phyloP scores from a whole-genome alignment of 2,888 invertebrate species.

The Caenorhabditis virilis region DNA sequence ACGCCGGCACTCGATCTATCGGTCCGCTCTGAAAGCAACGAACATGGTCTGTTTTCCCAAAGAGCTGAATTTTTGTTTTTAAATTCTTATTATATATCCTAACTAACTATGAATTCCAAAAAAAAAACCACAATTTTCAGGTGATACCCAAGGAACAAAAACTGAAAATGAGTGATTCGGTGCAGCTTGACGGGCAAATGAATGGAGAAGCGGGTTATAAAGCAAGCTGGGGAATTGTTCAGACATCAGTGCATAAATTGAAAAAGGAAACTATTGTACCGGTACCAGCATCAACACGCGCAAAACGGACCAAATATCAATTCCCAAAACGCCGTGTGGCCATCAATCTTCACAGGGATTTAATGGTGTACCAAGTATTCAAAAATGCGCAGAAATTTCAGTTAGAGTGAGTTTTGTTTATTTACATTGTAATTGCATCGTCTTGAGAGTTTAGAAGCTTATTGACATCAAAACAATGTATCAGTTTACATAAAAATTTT shows the following conservation, averaged over 20 bases:
- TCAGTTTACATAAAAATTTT: no score
- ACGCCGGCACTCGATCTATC: conserved; percentile 38
- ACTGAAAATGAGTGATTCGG: not conserved
- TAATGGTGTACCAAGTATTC: conserved; percentile 24
- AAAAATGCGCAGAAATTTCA: conserved; percentile 25
- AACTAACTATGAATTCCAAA: not conserved
- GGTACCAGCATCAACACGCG: conserved; percentile 15
- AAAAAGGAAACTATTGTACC: conserved; percentile 24
- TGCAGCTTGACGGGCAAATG: conserved; percentile 7
- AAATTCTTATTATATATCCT: not conserved
- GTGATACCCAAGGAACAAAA: not conserved
- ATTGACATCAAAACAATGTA: no score
- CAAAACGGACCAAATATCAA: conserved; percentile 23
- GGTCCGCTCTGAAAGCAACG: conserved; percentile 27
- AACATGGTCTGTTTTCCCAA: not conserved
- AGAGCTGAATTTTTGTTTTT: not conserved
- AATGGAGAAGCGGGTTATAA: conserved; percentile 14
- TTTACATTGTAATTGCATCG: no score
- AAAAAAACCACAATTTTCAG: no score
- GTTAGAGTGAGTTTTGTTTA: conserved; percentile 18
- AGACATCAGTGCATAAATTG: conserved; percentile 21
- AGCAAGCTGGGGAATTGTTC: conserved; percentile 26
- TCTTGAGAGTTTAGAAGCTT: no score
- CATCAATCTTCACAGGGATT: conserved; percentile 19
- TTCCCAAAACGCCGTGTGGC: conserved; percentile 22